phyloP scores from a whole-genome alignment of 2,888 invertebrate species.

The Dolomedes plantarius region DNA sequence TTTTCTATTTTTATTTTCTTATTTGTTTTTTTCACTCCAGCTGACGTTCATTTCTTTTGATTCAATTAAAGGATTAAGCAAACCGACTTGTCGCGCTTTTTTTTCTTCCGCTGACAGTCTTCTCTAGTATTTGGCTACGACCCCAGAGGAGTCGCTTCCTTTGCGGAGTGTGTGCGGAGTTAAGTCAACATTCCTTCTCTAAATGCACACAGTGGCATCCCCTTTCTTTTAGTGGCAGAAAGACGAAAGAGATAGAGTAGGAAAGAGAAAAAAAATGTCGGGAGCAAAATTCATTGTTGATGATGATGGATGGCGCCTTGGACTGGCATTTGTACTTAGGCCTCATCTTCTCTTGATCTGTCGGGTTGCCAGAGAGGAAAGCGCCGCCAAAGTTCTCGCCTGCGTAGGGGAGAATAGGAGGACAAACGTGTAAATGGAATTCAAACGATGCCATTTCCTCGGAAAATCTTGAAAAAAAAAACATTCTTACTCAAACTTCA shows the following conservation, averaged over 20 bases:
- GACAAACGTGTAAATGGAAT: too few relatives aligned
- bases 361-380: constrained; percentile 39
- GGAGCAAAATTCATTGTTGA: constrained; percentile 71
- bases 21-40: constrained; percentile 1
- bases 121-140: constrained; percentile 48
- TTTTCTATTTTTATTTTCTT: too few relatives aligned
- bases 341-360: constrained; percentile 52
- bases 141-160: constrained; percentile 29
- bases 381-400: constrained; percentile 43
- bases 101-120: not conserved
- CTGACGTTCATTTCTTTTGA: not conserved
- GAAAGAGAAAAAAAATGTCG: constrained; percentile 35
- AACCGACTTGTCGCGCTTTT: constrained; percentile 19
- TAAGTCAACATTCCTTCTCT: constrained; percentile 60
- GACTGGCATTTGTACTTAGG: constrained; percentile 60
- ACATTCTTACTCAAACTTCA: too few relatives aligned
- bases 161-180: constrained; percentile 49
- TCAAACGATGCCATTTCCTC: not conserved
- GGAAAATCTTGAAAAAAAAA: too few relatives aligned
- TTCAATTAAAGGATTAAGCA: constrained; percentile 34
- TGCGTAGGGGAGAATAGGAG: not conserved
- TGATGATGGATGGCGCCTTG: constrained; percentile 65
- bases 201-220: constrained; percentile 60
- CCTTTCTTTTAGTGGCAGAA: constrained; percentile 32
- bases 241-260: constrained; percentile 14